A percentile compares a stretch with the other conserved stretches of the same genome.
Evolutionary conservation across 2,888 invertebrate species (phyloP).

Genomic region (Campaea margaritaria): DNA sequence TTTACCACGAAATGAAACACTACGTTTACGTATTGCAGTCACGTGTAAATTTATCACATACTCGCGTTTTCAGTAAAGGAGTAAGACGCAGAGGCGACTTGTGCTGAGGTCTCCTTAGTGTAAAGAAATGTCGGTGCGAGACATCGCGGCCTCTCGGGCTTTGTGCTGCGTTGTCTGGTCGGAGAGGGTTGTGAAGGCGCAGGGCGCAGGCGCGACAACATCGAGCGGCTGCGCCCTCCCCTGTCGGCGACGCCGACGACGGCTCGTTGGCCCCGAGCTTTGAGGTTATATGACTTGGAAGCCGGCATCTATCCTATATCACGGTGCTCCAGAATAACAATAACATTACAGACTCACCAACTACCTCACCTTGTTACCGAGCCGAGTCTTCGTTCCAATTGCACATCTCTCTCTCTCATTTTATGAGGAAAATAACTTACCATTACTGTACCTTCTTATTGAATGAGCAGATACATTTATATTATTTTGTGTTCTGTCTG

Average conservation of each 20-base stretch:
- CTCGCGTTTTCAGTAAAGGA: conserved; percentile 52
- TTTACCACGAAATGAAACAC: conserved; percentile 71
- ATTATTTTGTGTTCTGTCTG: conserved; percentile 46
- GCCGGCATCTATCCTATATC: conserved; percentile 70
- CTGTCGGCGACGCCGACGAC: conserved; percentile 50
- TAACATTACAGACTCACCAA: conserved; percentile 65
- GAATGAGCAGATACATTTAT: conserved; percentile 54
- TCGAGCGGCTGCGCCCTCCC: conserved; percentile 79
- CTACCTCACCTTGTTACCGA: conserved; percentile 50
- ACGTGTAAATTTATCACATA: conserved; percentile 71
- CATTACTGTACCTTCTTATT: conserved; percentile 31
- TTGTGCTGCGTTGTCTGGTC: conserved; percentile 70
- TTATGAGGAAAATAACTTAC: conserved; percentile 26
- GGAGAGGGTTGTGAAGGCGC: conserved; percentile 41
- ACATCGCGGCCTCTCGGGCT: conserved; percentile 69
- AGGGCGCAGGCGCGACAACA: conserved; percentile 78
- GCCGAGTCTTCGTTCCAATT: no score
- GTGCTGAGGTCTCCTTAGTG: conserved; percentile 60
- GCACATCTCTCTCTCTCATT: no score
- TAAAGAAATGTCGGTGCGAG: conserved; percentile 60
- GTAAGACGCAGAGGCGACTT: conserved; percentile 14
- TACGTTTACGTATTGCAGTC: conserved; percentile 64
- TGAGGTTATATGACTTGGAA: conserved; percentile 79
- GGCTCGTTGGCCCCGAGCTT: conserved; percentile 62
- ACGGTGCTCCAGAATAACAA: conserved; percentile 69